Conservation (phyloP, 2,113 vertebrate genomes). For the Fulmarus glacialis region DNA sequence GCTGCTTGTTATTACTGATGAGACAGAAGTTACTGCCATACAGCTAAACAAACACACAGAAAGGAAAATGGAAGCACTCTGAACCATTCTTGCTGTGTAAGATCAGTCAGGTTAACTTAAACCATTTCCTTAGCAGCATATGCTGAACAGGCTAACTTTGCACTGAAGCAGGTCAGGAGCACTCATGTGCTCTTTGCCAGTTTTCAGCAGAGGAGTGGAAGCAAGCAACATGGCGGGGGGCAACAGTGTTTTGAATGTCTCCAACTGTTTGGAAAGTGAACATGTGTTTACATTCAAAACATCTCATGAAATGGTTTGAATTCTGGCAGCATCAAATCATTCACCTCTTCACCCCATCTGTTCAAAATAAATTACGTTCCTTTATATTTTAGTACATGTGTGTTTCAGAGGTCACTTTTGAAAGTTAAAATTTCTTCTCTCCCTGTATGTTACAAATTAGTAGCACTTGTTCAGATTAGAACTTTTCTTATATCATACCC, state of each 20-base stretch:
- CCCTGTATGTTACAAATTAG: background rate
- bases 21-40: background rate
- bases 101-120: background rate
- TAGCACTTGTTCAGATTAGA: background rate
- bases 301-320: background rate
- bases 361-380: background rate
- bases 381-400: background rate
- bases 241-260: background rate
- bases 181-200: background rate
- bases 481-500: background rate
- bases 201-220: background rate
- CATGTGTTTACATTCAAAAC: background rate
- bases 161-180: background rate
- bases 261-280: background rate
- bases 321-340: background rate
- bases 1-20: background rate
- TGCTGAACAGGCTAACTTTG: background rate
- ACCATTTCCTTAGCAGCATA: background rate
- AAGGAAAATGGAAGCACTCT: background rate
- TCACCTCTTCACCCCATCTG: background rate
- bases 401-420: background rate
- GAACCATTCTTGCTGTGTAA: background rate
- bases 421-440: background rate
- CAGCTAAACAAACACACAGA: background rate
- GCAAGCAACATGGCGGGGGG: background rate